phyloP scores from a whole-genome alignment of 1,140 invertebrate genomes.

The Heliothis virescens region DNA sequence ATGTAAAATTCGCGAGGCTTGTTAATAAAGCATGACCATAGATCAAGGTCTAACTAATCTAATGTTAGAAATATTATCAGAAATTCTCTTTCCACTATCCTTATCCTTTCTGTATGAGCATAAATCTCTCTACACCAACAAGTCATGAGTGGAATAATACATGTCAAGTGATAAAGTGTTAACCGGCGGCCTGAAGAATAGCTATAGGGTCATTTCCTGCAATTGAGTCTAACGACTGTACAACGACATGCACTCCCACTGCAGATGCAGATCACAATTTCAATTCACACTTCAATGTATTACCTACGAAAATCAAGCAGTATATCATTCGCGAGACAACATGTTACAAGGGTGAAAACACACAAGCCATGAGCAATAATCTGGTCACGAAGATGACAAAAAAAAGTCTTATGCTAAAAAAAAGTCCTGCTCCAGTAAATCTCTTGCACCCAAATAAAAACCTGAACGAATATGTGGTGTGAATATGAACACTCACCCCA shows the following conservation, averaged over 20 bases:
- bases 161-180: not conserved
- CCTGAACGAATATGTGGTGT: not conserved
- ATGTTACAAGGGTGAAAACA: too few species aligned
- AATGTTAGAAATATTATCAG: not conserved
- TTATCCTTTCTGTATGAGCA: too few species aligned
- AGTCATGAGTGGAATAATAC: not conserved
- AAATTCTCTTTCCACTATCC: not conserved
- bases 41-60: not conserved
- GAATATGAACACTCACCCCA: slow-evolving; percentile 86
- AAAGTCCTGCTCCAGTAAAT: too few species aligned
- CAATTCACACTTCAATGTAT: slow-evolving; percentile 17
- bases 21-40: too few species aligned
- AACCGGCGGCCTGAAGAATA: not conserved
- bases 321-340: not conserved
- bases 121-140: too few species aligned
- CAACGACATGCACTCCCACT: not conserved
- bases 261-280: not conserved
- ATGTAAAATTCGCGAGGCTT: too few species aligned
- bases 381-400: too few species aligned
- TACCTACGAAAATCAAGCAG: not conserved
- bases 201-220: not conserved
- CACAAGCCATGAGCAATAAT: too few species aligned
- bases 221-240: slow-evolving; percentile 2
- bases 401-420: too few species aligned
- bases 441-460: too few species aligned